A percentile compares a stretch with the other conserved stretches of the same genome.
phyloP scores from a whole-genome alignment of 2,797 vertebrate species.

The Falco cherrug region DNA sequence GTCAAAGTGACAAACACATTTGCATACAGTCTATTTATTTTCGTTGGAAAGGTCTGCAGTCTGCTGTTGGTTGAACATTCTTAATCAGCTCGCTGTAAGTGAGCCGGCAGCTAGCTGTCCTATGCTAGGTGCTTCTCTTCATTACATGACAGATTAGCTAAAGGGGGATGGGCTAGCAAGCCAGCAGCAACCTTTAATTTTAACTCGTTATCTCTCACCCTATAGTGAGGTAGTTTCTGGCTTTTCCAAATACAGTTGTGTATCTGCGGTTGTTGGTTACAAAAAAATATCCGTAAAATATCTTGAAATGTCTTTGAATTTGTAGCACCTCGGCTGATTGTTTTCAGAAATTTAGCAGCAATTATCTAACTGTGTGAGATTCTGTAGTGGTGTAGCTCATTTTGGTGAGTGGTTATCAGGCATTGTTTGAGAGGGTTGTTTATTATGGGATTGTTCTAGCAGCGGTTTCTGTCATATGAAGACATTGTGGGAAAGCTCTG shows the following conservation, averaged over 20 bases:
- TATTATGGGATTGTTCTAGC: background rate
- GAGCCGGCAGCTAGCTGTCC: conserved; percentile 82
- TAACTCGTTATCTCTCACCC: conserved; percentile 76
- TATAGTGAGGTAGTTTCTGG: conserved; percentile 39
- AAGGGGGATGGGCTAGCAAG: conserved; percentile 71
- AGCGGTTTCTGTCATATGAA: background rate
- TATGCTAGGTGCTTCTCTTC: conserved; percentile 73
- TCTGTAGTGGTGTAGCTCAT: background rate
- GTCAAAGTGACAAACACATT: conserved; percentile 99
- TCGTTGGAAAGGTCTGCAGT: conserved; percentile 82
- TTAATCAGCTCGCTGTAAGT: conserved; percentile 91
- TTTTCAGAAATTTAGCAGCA: background rate
- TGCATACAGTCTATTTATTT: conserved; percentile 93
- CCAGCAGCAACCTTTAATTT: conserved; percentile 73
- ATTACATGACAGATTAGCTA: conserved; percentile 84
- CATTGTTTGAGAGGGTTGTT: background rate
- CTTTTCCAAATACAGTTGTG: background rate
- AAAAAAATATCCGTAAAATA: background rate
- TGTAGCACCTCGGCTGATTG: background rate
- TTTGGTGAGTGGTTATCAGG: background rate
- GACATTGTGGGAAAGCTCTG: background rate
- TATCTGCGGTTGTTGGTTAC: background rate
- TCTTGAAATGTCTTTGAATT: background rate
- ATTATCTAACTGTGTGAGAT: background rate
- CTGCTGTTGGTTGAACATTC: conserved; percentile 85